Evolutionary conservation across 2,113 vertebrate genomes (phyloP), one percentile per base, ranked within the genome.

Genomic region (Colinus virginianus): DNA sequence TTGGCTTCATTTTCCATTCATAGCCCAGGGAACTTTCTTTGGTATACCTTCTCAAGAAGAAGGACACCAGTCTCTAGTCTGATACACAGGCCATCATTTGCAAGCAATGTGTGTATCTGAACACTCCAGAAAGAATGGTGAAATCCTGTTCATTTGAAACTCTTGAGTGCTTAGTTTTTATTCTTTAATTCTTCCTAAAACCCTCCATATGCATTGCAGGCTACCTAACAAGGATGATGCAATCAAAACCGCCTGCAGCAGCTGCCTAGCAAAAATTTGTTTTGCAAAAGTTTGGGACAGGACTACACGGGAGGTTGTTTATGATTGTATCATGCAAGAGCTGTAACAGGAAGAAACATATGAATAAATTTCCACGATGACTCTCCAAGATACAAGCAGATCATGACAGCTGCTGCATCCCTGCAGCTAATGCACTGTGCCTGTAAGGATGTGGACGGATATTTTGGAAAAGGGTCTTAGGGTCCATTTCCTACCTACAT

Each of bases 381-480:
- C 25, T 74, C 34, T 22, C 11, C 38, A 74, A n/a, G 22, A 53
- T 5, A 61, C n/a, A 75, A 48, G 62, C 12, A 63, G 71, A 64
- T 23, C 25, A 18, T n/a, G 18, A 30, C 43, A 63, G 59, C 13
- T 83, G 36, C 32, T 83, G 21, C 42, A 89, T 48, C 10, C n/a
- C 51, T 46, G n/a, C 48, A 61, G 51, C 26, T 46, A 49, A 69
- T 12, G 14, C 18, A 25, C n/a, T n/a, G 1, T 48, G 18, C 36
- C 32, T 32, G 6, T 61, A 88, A 84, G 9, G 19, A 22, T 8
- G 12, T 17, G 68, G 69, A 32, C 7, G 23, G 43, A 18, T 56
- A 20, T 75, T 88, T 61, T 20, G 36, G 30, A 55, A 26, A 79
- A 63, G 0, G 0, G 14, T 21, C 3, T 55, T 25, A 13, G 11